phyloP scores from a whole-genome alignment of 2,888 invertebrate genomes.

The Drosophila sordidula region DNA sequence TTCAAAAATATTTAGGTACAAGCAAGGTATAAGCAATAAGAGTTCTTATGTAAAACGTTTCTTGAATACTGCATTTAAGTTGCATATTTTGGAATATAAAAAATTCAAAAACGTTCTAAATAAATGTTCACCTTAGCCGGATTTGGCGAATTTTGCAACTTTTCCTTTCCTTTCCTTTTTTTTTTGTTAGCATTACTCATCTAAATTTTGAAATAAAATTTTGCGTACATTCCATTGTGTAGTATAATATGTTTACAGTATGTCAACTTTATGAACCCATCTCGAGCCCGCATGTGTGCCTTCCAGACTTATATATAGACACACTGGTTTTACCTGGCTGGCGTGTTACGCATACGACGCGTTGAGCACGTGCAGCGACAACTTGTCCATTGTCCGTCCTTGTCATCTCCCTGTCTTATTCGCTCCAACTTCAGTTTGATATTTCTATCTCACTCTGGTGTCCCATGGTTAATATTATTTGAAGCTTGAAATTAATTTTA shows the following conservation, averaged over 20 bases:
- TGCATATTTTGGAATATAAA: too few species aligned
- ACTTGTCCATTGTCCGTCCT: conserved; percentile 19
- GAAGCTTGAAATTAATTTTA: conserved; percentile 77
- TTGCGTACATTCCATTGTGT: neutral
- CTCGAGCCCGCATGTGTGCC: conserved; percentile 12
- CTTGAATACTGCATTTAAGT: too few species aligned
- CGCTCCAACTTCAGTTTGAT: conserved; percentile 5
- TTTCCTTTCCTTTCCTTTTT: too few species aligned
- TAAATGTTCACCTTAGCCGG: too few species aligned
- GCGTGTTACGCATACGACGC: conserved; percentile 54
- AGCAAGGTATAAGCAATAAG: too few species aligned
- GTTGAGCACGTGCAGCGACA: conserved; percentile 59
- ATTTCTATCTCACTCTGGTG: conserved; percentile 17
- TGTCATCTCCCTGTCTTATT: conserved; percentile 2
- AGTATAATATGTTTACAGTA: too few species aligned
- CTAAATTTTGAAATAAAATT: too few species aligned
- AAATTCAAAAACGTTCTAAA: too few species aligned
- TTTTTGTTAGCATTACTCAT: too few species aligned
- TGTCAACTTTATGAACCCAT: conserved; percentile 7
- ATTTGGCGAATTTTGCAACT: too few species aligned
- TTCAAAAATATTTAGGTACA: too few species aligned
- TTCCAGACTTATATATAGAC: neutral
- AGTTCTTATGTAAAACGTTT: too few species aligned
- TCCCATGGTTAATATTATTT: conserved; percentile 68
- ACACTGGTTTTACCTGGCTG: conserved; percentile 12